Percentiles rank a stretch among this genome's conserved stretches.
phyloP scores from a whole-genome alignment of 2,888 invertebrate genomes.

The Scaptomyza flava region DNA sequence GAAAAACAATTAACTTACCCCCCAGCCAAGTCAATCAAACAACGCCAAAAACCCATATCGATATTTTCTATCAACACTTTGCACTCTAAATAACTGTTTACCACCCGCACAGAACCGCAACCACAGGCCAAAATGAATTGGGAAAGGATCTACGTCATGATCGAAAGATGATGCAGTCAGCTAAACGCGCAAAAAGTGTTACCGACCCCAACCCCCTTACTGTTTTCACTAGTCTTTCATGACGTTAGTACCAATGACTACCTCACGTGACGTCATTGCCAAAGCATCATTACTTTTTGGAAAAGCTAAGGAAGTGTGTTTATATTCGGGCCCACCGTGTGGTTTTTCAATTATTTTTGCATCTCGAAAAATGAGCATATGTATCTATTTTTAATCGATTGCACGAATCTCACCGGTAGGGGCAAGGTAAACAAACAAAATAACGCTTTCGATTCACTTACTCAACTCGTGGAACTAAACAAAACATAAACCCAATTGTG shows the following conservation, averaged over 20 bases:
- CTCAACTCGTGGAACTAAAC: constrained; percentile 22
- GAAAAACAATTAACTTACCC: constrained; percentile 42
- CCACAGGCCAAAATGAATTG: neutral
- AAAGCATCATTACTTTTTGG: constrained; percentile 11
- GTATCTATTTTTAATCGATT: constrained; percentile 67
- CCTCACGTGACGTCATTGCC: constrained; percentile 55
- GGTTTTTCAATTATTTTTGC: constrained; percentile 26
- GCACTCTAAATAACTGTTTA: constrained; percentile 48
- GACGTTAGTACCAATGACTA: constrained; percentile 57
- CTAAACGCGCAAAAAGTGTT: neutral
- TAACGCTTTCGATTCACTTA: constrained; percentile 6
- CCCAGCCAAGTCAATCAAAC: constrained; percentile 20
- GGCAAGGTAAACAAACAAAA: constrained; percentile 43
- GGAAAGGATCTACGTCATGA: constrained; percentile 34
- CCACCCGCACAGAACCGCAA: constrained; percentile 49
- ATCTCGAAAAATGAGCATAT: constrained; percentile 27
- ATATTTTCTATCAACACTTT: constrained; percentile 40
- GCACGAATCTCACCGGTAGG: constrained; percentile 46
- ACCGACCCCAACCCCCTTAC: neutral
- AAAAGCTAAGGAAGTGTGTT: neutral
- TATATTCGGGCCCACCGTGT: too few relatives aligned
- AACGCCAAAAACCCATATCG: neutral
- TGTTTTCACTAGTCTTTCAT: constrained; percentile 13
- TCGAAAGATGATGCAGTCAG: constrained; percentile 53
- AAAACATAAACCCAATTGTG: constrained; percentile 61